These are phyloP conservation scores for Eubasilissa regina DNA, from an alignment of 1,140 invertebrate genomes.

Conservation along the genomic window DNA sequence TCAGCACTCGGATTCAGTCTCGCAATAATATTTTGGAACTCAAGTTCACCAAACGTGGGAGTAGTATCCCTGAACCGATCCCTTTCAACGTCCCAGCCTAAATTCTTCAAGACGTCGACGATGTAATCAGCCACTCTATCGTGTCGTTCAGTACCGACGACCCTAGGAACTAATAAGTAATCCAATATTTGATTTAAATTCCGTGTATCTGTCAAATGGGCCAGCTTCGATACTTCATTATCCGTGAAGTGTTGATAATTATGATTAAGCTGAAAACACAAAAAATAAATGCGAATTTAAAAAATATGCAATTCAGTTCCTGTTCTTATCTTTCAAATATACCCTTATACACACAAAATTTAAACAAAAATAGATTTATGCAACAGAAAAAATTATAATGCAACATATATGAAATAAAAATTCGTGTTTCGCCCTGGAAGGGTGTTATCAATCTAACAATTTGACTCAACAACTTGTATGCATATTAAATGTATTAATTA, in stretches of 20 bases:
- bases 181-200: conserved; percentile 78
- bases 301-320: not conserved
- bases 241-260: conserved; percentile 71
- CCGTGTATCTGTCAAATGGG: conserved; percentile 73
- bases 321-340: conserved; percentile 19
- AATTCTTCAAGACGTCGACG: conserved; percentile 74
- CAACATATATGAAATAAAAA: too few relatives aligned
- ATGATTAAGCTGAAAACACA: conserved; percentile 74
- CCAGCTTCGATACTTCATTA: conserved; percentile 71
- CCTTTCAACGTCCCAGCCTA: conserved; percentile 85
- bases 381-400: conserved; percentile 13
- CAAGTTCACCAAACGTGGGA: conserved; percentile 80
- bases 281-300: not conserved
- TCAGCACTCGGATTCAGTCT: conserved; percentile 87
- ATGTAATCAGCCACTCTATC: conserved; percentile 82
- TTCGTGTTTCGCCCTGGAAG: too few relatives aligned
- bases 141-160: conserved; percentile 82
- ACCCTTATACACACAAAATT: too few relatives aligned
- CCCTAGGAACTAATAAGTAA: conserved; percentile 82
- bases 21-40: conserved; percentile 91
- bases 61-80: conserved; percentile 83
- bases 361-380: conserved; percentile 16
- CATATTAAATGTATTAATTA: too few relatives aligned
- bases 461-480: too few relatives aligned
- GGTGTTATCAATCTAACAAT: too few relatives aligned